phyloP scores from a whole-genome alignment of 2,888 invertebrate genomes.

The Agrotis exclamationis region DNA sequence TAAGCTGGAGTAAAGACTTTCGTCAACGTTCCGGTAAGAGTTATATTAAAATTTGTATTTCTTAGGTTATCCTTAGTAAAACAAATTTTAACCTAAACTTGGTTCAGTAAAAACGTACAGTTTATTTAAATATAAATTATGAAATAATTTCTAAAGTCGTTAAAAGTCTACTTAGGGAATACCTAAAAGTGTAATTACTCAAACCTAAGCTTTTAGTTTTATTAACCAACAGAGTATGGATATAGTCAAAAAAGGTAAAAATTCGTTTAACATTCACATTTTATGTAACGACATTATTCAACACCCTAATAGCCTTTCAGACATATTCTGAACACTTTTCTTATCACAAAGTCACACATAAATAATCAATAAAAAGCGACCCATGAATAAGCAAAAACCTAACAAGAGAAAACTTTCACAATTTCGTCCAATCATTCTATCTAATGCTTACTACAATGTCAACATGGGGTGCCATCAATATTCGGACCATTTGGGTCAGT shows the following conservation, averaged over 20 bases:
- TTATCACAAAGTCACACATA: constrained; percentile 52
- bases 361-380: constrained; percentile 47
- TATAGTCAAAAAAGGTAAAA: background rate
- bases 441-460: constrained; percentile 73
- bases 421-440: constrained; percentile 68
- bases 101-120: background rate
- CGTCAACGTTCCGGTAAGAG: constrained; percentile 1
- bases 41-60: too few species aligned
- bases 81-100: background rate
- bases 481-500: constrained; percentile 73
- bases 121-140: constrained; percentile 16
- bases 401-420: constrained; percentile 42
- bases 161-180: constrained; percentile 13
- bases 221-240: background rate
- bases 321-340: constrained; percentile 30
- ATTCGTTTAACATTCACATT: constrained; percentile 2
- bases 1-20: constrained; percentile 7
- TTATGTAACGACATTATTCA: background rate
- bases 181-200: background rate
- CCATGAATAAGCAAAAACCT: constrained; percentile 55
- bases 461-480: constrained; percentile 76
- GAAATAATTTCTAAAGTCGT: constrained; percentile 15
- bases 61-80: background rate
- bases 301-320: constrained; percentile 5
- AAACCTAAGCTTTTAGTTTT: constrained; percentile 7